These are phyloP conservation scores for Discoglossus pictus DNA, from an alignment of 2,797 vertebrate species.

Conservation along the genomic window DNA sequence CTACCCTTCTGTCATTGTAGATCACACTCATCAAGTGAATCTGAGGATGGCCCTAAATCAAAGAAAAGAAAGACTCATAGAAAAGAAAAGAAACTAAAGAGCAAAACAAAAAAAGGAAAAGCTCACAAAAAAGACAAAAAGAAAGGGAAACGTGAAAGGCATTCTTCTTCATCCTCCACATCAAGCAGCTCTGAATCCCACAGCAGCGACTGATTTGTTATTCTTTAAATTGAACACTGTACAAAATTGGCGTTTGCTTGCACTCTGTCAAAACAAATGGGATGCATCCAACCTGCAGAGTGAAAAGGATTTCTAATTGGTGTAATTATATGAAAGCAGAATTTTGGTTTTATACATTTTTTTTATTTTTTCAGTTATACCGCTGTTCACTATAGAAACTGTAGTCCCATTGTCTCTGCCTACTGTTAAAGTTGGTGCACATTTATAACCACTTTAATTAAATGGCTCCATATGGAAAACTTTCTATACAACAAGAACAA, in stretches of 20 bases:
- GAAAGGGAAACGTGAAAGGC: constrained; percentile 70
- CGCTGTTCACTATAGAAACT: too few species aligned
- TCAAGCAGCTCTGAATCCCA: constrained; percentile 67
- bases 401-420: too few species aligned
- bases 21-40: constrained; percentile 72
- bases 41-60: constrained; percentile 70
- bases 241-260: too few species aligned
- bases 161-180: constrained; percentile 57
- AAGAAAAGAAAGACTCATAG: constrained; percentile 80
- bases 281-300: neutral
- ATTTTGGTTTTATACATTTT: neutral
- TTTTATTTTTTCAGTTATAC: too few species aligned
- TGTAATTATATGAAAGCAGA: neutral
- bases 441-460: too few species aligned
- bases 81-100: constrained; percentile 78
- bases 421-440: too few species aligned
- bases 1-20: constrained; percentile 60
- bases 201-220: constrained; percentile 68
- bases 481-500: too few species aligned
- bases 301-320: neutral
- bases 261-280: neutral
- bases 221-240: too few species aligned
- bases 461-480: too few species aligned
- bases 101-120: constrained; percentile 73
- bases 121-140: constrained; percentile 77